phyloP scores from a whole-genome alignment of 2,113 vertebrate genomes.

The Tachycineta bicolor region DNA sequence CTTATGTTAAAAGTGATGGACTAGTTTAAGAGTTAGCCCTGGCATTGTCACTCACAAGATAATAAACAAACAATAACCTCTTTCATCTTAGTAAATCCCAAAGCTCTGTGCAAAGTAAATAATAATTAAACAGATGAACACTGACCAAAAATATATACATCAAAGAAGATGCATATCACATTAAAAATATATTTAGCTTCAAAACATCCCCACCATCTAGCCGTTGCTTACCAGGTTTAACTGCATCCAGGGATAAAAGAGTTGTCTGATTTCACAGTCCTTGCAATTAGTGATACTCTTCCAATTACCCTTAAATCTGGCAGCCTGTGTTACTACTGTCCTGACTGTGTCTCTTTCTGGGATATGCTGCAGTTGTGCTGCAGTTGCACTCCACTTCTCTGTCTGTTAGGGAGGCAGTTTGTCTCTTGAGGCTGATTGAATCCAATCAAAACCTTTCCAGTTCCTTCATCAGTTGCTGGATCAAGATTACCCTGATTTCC shows the following conservation, averaged over 20 bases:
- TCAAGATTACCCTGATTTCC: neutral
- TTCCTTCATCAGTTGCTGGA: neutral
- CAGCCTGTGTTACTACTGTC: neutral
- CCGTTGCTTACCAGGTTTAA: neutral
- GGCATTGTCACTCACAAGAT: neutral
- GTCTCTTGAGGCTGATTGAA: neutral
- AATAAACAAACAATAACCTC: slow-evolving; percentile 41
- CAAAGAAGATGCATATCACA: slow-evolving; percentile 32
- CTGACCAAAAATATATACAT: slow-evolving; percentile 23
- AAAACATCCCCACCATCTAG: neutral
- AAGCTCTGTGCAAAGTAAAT: slow-evolving; percentile 16
- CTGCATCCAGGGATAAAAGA: slow-evolving; percentile 12
- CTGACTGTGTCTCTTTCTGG: neutral
- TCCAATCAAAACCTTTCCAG: neutral
- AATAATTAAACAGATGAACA: slow-evolving; percentile 36
- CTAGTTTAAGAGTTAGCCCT: slow-evolving; percentile 4
- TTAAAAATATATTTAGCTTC: slow-evolving; percentile 44
- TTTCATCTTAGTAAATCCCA: slow-evolving; percentile 38
- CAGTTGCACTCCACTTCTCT: neutral
- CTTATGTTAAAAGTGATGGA: neutral
- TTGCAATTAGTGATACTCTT: slow-evolving; percentile 34
- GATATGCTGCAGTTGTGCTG: neutral
- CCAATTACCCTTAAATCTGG: slow-evolving; percentile 11
- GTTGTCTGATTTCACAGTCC: slow-evolving; percentile 16
- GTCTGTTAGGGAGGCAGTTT: neutral